Conservation (phyloP, 2,888 invertebrate genomes). For the Agrotis exclamationis region DNA sequence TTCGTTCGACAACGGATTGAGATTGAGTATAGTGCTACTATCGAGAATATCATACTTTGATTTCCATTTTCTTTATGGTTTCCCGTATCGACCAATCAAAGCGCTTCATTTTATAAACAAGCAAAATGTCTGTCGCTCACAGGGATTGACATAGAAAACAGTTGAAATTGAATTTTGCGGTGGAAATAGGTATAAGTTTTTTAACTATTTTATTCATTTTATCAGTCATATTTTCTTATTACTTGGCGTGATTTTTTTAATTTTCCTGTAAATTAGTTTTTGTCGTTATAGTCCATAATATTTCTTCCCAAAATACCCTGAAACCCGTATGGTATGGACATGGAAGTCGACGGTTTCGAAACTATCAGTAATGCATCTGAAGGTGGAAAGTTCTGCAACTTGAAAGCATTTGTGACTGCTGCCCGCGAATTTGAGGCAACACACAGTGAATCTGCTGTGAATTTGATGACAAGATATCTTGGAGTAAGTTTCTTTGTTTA, state of each 20-base stretch:
- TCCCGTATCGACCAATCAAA: conserved; percentile 70
- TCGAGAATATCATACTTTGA: conserved; percentile 19
- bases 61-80: conserved; percentile 23
- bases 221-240: conserved; percentile 27
- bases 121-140: conserved; percentile 65
- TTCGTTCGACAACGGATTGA: no score
- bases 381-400: conserved; percentile 83
- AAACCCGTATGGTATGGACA: conserved; percentile 64
- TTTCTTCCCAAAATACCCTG: conserved; percentile 15
- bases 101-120: conserved; percentile 73
- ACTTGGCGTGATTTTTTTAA: conserved; percentile 23
- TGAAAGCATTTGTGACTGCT: conserved; percentile 90
- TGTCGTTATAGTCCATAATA: neutral
- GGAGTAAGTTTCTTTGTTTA: conserved; percentile 78
- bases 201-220: conserved; percentile 55
- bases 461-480: conserved; percentile 89
- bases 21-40: neutral
- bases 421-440: conserved; percentile 89
- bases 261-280: conserved; percentile 4
- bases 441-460: conserved; percentile 88
- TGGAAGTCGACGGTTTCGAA: conserved; percentile 86
- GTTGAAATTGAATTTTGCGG: conserved; percentile 85
- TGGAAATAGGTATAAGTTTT: conserved; percentile 53
- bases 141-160: conserved; percentile 76
- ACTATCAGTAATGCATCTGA: conserved; percentile 77